Evolutionary conservation across 2,113 vertebrate genomes (phyloP), one percentile per base, ranked within the genome.

Genomic region (Oryzias celebensis): DNA sequence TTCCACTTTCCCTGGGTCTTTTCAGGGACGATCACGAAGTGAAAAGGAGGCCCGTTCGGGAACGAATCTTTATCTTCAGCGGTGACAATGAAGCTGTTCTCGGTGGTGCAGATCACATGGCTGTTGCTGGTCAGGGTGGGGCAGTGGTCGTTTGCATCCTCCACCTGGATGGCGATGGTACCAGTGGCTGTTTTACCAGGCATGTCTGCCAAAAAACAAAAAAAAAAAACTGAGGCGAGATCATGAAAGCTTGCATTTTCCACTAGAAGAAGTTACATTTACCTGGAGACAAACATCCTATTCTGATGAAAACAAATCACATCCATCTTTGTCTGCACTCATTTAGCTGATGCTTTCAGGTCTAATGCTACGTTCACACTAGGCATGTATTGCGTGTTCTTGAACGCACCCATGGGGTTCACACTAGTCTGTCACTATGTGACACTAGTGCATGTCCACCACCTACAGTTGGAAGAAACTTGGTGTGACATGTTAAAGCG

Each of bases 81-180:
- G 0, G 75, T 94, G 54, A 96, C 88, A 3, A 92, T 82, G 52
- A 96, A 49, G 1, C 78, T 79, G 0, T 82, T 63, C 3, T 56
- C 18, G 0, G 89, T 51, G 5, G 87, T 85, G 52, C 96, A 99
- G 23, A 96, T 24, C 0, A 36, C 89, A 52, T 77, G 82, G 1
- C 75, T 10, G 0, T 76, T 52, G 20, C 89, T 87, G 12, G 83
- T 82, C 68, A 98, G 80, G 5, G 44, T 66, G 3, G 97, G 97
- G 69, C 96, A 98, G 60, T 97, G 91, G 88, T 98, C 95, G 71
- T 98, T 99, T 41, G 80, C 80, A 82, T 98, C 95, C 62, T 88
- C 68, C 26, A 98, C 93, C 0, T 89, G 79, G 77, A 99, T 91
- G 22, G 90, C 65, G 0, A 99, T 52, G 0, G 93, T 98, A 45